Conservation (phyloP, 2,113 vertebrate species). For the Ornithorhynchus anatinus region DNA sequence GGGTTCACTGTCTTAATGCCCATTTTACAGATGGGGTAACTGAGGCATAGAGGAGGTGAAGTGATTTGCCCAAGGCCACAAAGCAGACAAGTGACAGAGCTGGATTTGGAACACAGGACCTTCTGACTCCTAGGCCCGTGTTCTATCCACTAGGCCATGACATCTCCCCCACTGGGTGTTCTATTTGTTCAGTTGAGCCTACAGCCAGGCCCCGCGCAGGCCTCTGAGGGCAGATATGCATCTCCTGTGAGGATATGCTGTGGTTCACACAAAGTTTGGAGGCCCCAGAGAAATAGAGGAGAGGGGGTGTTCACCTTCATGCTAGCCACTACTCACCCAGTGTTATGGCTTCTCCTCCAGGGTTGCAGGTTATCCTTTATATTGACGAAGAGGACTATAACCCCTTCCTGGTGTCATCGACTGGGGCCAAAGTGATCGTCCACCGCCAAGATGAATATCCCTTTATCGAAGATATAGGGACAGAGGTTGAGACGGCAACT, state of each 20-base stretch:
- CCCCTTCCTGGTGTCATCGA: constrained; percentile 76
- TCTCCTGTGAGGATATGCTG: not conserved
- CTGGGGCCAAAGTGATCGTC: constrained; percentile 76
- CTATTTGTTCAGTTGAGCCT: too few species aligned
- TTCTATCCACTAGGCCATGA: not conserved
- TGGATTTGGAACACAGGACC: too few species aligned
- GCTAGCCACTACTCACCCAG: too few species aligned
- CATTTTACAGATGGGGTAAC: not conserved
- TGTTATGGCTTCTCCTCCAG: constrained; percentile 41
- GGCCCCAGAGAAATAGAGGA: too few species aligned
- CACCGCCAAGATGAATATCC: constrained; percentile 77
- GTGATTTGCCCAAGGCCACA: not conserved
- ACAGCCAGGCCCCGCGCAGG: too few species aligned
- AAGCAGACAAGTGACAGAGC: too few species aligned
- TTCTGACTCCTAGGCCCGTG: not conserved
- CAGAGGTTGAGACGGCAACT: constrained; percentile 71
- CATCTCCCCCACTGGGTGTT: not conserved
- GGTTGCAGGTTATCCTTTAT: constrained; percentile 76
- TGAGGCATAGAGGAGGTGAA: not conserved
- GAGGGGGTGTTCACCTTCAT: too few species aligned
- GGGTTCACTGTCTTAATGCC: not conserved
- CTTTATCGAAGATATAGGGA: constrained; percentile 80
- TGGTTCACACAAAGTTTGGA: too few species aligned
- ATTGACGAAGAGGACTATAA: constrained; percentile 78
- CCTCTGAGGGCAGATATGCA: too few species aligned